Evolutionary conservation across 2,113 vertebrate genomes (phyloP).

Genomic region (Sorex fumeus): DNA sequence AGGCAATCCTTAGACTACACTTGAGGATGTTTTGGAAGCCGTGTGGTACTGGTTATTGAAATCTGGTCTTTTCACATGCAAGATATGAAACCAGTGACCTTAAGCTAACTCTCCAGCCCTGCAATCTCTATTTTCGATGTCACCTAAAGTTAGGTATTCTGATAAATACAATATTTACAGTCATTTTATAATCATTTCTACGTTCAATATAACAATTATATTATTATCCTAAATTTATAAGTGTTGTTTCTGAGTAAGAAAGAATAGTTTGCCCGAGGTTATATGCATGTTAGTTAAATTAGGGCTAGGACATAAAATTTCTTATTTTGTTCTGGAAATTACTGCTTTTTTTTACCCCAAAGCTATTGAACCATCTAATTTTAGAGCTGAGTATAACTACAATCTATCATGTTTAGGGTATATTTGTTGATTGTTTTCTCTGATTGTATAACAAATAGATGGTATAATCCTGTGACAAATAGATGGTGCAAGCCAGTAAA

Average conservation of each 20-base stretch:
- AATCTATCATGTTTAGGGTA: neutral
- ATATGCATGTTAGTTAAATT: neutral
- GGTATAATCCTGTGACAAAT: no score
- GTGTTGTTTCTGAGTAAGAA: slow-evolving; percentile 37
- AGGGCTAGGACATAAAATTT: neutral
- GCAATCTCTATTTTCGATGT: slow-evolving; percentile 40
- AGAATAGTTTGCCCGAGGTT: slow-evolving; percentile 19
- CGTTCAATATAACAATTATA: slow-evolving; percentile 63
- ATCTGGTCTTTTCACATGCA: no score
- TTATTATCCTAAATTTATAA: slow-evolving; percentile 58
- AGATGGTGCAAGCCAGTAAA: no score
- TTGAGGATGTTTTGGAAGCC: no score
- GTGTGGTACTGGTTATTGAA: no score
- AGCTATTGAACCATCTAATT: neutral
- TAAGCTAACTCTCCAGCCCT: no score
- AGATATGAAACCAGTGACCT: no score
- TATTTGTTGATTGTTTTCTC: neutral
- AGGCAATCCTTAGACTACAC: no score
- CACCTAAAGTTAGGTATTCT: slow-evolving; percentile 38
- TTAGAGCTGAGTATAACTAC: neutral
- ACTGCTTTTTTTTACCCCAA: neutral
- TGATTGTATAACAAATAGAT: no score
- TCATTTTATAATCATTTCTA: slow-evolving; percentile 69
- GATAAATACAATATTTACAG: slow-evolving; percentile 49
- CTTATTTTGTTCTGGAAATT: neutral